Base-by-base conservation (phyloP, 2,113 vertebrate genomes). In the Agapornis roseicollis region DNA sequence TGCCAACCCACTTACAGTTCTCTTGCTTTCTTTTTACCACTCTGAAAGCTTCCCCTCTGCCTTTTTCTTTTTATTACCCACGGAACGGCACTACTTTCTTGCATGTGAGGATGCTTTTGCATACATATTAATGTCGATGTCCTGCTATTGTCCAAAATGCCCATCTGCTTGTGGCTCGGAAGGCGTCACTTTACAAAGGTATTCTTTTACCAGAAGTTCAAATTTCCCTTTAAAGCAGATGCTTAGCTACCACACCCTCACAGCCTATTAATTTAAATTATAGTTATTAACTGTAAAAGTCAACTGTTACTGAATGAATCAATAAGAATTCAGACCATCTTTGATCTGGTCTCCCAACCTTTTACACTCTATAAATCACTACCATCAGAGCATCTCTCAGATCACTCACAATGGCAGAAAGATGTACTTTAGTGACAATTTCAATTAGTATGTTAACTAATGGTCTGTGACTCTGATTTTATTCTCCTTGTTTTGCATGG, bases 361-460 rank as follows among this genome's bases (percentile, higher is more conserved):
- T 91, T 68, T 42, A 39, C 37, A 85, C 7, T 47, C 19, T 37
- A 64, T 80, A 88, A 89, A 85, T 91, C 82, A 85, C 22, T 39
- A 79, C 53, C 3, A 47, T 28, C 50, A 82, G 44, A 91, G 37
- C 13, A 77, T 56, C 70, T 88, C 74, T 85, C 5, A 1, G 68
- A 89, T 56, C 79, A 70, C 73, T 91, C 10, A 0, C 44, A 79
- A 41, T 4, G 18, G 37, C 31, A 37, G 29, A 81, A 86, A 79
- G 33, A 53, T 28, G 46, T 73, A 80, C 47, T 91, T 93, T 71
- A 83, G 69, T 47, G 79, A 68, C n/a, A 80, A 13, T 1, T 91
- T 37, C 60, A 90, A 94, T 91, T 80, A 91, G 66, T 47, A 53
- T 55, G 24, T 86, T 74, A 83, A 18, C 24, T 91, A 91, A 88